Evolutionary conservation across 2,113 vertebrate species (phyloP).

Genomic region (Onychorhynchus coronatus): DNA sequence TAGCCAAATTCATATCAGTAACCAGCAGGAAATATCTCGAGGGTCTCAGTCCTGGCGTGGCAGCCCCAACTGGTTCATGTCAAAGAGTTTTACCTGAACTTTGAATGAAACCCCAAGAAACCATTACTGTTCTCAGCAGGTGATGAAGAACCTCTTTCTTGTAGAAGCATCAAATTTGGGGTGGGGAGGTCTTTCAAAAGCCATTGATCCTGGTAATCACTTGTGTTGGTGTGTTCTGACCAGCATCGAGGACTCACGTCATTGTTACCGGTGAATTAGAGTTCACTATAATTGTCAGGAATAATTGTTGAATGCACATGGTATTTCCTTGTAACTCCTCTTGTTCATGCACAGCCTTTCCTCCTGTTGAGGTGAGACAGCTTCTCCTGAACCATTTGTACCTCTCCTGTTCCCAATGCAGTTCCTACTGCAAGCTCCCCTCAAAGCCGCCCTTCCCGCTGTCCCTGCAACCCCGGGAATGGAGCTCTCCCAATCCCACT

Average conservation of each 20-base stretch:
- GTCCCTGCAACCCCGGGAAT: accelerated
- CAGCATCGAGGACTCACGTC: not conserved
- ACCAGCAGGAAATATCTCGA: not conserved
- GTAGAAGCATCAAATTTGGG: not conserved
- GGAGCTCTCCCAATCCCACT: not conserved
- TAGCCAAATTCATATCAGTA: not conserved
- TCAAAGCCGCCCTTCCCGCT: accelerated
- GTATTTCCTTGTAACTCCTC: not conserved
- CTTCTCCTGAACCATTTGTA: not conserved
- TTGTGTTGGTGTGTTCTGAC: not conserved
- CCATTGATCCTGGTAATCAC: not conserved
- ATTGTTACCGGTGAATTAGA: not conserved
- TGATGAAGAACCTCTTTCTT: not conserved
- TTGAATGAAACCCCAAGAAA: not conserved
- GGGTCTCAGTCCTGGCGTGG: not conserved
- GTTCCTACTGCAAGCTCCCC: not conserved
- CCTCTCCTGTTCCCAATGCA: not conserved
- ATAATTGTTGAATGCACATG: not conserved
- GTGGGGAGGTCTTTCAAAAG: not conserved
- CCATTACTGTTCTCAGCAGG: not conserved
- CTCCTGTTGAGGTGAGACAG: not conserved
- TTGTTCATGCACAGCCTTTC: accelerated
- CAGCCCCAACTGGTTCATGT: not conserved
- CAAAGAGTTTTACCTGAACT: not conserved
- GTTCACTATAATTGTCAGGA: not conserved